A percentile compares a stretch with the other conserved stretches of the same genome.
Conservation (phyloP, 2,113 vertebrate species). For the Siniperca chuatsi region DNA sequence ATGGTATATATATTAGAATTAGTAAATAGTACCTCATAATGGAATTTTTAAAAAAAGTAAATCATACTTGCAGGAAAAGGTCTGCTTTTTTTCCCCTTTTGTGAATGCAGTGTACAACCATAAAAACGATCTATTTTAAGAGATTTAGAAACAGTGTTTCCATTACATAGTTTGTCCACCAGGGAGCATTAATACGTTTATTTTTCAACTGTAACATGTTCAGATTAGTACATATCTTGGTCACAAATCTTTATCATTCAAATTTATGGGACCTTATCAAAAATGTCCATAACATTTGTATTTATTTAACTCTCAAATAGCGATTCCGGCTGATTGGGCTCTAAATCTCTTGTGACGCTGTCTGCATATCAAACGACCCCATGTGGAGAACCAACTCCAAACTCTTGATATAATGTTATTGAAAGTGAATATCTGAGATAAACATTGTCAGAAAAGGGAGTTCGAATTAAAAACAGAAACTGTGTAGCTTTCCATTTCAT, state of each 20-base stretch:
- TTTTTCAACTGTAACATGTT: no score
- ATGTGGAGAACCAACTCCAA: background rate
- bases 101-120: no score
- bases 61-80: background rate
- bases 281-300: background rate
- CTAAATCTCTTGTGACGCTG: background rate
- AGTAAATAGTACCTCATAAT: background rate
- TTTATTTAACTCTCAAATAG: background rate
- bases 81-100: background rate
- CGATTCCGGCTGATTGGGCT: background rate
- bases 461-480: background rate
- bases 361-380: background rate
- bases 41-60: no score
- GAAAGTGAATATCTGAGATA: background rate
- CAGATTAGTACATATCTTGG: background rate
- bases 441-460: background rate
- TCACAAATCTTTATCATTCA: background rate
- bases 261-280: background rate
- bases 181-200: background rate
- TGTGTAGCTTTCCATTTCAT: background rate
- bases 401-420: background rate
- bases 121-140: no score
- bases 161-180: background rate
- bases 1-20: background rate
- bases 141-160: background rate